Conservation (phyloP, 2,888 invertebrate species). For the Tiliacea aurago region DNA sequence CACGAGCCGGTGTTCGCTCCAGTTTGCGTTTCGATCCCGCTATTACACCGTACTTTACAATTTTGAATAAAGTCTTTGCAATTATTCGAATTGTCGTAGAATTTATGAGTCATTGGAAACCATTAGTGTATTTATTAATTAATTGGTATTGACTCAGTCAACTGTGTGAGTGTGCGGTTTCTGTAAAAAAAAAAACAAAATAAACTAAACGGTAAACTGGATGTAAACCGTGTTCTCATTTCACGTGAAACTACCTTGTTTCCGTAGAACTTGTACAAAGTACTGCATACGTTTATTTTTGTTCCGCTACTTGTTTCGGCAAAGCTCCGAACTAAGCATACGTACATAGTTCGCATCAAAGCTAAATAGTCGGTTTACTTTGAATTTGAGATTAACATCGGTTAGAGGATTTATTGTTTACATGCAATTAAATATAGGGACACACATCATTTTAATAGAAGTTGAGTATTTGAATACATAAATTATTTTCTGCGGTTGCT, state of each 20-base stretch:
- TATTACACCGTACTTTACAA: conserved; percentile 1
- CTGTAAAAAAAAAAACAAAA: not conserved
- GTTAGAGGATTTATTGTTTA: not conserved
- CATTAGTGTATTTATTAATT: too few relatives aligned
- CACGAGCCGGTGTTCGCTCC: conserved; percentile 7
- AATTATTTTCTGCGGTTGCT: too few relatives aligned
- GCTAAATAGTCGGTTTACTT: conserved; percentile 10
- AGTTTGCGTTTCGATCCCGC: not conserved
- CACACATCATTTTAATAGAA: not conserved
- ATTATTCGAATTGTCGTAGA: not conserved
- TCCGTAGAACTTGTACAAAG: conserved; percentile 15
- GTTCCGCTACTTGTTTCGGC: conserved; percentile 22
- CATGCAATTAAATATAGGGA: not conserved
- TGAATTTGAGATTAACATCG: not conserved
- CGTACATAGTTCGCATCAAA: conserved; percentile 4
- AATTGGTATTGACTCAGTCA: too few relatives aligned
- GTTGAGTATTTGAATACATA: too few relatives aligned
- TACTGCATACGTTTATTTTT: conserved; percentile 43
- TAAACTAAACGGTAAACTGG: not conserved
- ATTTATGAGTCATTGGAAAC: too few relatives aligned
- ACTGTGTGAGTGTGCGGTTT: too few relatives aligned
- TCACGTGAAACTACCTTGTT: conserved; percentile 28
- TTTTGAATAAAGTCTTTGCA: not conserved
- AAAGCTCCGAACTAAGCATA: conserved; percentile 27
- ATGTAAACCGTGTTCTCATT: conserved; percentile 22